A percentile compares a stretch with the other conserved stretches of the same genome.
These are phyloP conservation scores for Osedax frankpressi DNA, from an alignment of 2,888 invertebrate species.

Conservation along the genomic window DNA sequence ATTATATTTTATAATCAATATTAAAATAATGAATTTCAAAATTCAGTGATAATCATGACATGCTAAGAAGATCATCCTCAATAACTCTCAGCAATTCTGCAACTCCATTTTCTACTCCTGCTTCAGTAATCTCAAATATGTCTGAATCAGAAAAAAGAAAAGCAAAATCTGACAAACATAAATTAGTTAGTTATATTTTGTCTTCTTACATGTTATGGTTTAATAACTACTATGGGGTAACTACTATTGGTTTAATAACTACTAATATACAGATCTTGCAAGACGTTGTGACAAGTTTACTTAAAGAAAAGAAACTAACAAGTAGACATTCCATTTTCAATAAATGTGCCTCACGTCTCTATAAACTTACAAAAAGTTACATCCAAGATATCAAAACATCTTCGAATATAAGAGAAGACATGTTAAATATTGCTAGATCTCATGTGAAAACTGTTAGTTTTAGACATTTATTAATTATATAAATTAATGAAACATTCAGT, in stretches of 20 bases:
- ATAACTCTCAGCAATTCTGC: no score
- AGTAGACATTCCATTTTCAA: background rate
- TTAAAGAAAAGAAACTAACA: background rate
- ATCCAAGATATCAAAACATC: background rate
- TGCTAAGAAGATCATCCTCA: no score
- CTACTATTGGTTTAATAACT: no score
- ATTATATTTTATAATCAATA: no score
- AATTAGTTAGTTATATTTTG: background rate
- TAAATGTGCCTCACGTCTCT: background rate
- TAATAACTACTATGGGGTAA: no score
- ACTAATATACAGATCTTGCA: background rate
- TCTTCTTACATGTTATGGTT: no score
- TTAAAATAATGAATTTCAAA: no score
- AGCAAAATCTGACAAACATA: background rate
- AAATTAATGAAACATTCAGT: no score
- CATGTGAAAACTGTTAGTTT: background rate
- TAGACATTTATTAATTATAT: no score
- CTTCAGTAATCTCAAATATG: no score
- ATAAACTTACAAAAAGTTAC: background rate
- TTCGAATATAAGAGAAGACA: background rate
- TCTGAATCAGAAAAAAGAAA: background rate
- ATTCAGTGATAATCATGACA: no score
- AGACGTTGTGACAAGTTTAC: background rate
- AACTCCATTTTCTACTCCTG: no score
- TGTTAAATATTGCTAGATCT: background rate